Evolutionary conservation across 2,888 invertebrate genomes (phyloP).

Genomic region (Syrphus vitripennis): DNA sequence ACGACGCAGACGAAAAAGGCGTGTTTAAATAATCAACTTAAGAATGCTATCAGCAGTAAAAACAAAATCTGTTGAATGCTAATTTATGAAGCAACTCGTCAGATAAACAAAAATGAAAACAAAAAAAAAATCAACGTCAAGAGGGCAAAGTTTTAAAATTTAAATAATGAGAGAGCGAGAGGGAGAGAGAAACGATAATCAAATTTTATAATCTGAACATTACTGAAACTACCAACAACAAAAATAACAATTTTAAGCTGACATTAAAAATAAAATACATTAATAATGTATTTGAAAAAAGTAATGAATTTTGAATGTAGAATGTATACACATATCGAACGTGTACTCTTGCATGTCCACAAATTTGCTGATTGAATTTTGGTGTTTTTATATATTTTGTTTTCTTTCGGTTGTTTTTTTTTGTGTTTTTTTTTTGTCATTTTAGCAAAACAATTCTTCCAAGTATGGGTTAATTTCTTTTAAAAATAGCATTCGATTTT

Average conservation of each 20-base stretch:
- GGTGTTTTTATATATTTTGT: background rate
- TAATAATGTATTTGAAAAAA: too few relatives aligned
- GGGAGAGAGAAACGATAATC: background rate
- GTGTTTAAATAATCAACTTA: slow-evolving; percentile 24
- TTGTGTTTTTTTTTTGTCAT: background rate
- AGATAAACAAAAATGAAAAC: background rate
- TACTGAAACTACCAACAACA: too few relatives aligned
- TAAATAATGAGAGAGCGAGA: background rate
- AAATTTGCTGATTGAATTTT: background rate
- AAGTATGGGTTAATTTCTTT: too few relatives aligned
- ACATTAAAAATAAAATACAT: background rate
- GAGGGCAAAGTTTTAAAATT: slow-evolving; percentile 61
- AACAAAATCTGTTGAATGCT: background rate
- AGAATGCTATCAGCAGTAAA: slow-evolving; percentile 6
- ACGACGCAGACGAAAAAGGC: slow-evolving; percentile 44
- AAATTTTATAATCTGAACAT: background rate
- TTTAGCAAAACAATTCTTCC: too few relatives aligned
- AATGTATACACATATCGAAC: background rate
- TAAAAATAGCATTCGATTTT: too few relatives aligned
- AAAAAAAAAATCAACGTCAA: slow-evolving; percentile 44
- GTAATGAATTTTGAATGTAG: too few relatives aligned
- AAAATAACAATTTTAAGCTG: background rate
- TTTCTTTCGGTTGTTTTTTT: background rate
- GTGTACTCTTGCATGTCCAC: background rate
- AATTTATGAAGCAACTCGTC: slow-evolving; percentile 7